A percentile compares a stretch with the other conserved stretches of the same genome.
Conservation (phyloP, 1,140 invertebrate species). For the Trichogramma pretiosum region DNA sequence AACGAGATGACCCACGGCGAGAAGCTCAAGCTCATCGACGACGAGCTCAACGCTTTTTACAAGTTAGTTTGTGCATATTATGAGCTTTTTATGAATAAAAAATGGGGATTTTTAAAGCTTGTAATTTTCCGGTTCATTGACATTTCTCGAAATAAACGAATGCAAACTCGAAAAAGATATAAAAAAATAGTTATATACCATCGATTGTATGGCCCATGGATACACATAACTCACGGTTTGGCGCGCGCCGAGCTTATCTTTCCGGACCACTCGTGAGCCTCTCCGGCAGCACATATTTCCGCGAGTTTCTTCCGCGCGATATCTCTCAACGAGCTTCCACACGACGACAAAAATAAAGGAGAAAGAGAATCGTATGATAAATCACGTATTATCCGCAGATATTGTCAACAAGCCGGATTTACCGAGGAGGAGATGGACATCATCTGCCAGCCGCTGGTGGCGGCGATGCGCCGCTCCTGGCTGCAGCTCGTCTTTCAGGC, state of each 20-base stretch:
- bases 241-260: not conserved
- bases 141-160: not conserved
- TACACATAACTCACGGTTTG: too few species aligned
- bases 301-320: too few species aligned
- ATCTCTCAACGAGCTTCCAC: too few species aligned
- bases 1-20: constrained; percentile 42
- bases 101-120: not conserved
- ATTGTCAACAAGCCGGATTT: constrained; percentile 59
- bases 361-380: too few species aligned
- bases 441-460: constrained; percentile 55
- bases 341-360: too few species aligned
- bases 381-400: constrained; percentile 53
- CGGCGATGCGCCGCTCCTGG: constrained; percentile 51
- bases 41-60: constrained; percentile 47
- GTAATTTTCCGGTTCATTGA: not conserved
- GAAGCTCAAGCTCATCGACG: constrained; percentile 44
- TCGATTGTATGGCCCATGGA: too few species aligned
- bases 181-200: too few species aligned
- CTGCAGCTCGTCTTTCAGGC: constrained; percentile 48
- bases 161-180: too few species aligned
- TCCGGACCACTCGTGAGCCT: too few species aligned
- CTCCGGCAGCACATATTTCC: too few species aligned
- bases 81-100: not conserved
- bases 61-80: constrained; percentile 43
- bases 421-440: constrained; percentile 58